These are phyloP conservation scores for Meiosimyza decipiens DNA, from an alignment of 2,888 invertebrate genomes.

Conservation along the genomic window DNA sequence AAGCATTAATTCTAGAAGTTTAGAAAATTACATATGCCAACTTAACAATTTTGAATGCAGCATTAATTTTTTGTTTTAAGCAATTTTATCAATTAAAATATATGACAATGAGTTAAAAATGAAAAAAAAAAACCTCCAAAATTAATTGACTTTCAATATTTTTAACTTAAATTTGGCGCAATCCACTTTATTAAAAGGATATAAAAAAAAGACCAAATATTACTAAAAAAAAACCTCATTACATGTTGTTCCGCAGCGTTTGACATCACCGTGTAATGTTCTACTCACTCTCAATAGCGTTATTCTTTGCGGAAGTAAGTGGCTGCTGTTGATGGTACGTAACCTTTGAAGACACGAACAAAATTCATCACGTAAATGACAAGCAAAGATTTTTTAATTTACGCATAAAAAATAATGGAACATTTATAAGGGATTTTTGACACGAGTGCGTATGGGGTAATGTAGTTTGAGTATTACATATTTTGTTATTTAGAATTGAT, in stretches of 20 bases:
- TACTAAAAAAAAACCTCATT: background rate
- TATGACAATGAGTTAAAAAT: no score
- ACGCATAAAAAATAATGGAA: constrained; percentile 1
- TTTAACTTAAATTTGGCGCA: no score
- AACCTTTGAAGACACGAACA: background rate
- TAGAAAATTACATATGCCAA: background rate
- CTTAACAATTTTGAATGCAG: background rate
- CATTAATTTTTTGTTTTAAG: background rate
- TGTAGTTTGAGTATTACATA: background rate
- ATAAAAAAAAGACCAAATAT: no score
- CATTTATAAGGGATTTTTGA: background rate
- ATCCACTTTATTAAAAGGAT: no score
- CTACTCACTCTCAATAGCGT: background rate
- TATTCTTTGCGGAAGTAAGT: no score
- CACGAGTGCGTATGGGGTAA: background rate
- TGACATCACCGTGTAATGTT: background rate
- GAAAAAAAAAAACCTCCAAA: background rate
- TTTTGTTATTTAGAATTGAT: no score
- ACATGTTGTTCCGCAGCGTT: background rate
- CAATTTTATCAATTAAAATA: background rate
- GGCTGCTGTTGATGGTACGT: background rate
- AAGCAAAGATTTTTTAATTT: constrained; percentile 16
- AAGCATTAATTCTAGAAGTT: constrained; percentile 59
- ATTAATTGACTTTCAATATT: background rate
- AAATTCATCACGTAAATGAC: background rate